These are phyloP conservation scores for Nebria brevicollis DNA, from an alignment of 2,888 invertebrate genomes.

Conservation along the genomic window DNA sequence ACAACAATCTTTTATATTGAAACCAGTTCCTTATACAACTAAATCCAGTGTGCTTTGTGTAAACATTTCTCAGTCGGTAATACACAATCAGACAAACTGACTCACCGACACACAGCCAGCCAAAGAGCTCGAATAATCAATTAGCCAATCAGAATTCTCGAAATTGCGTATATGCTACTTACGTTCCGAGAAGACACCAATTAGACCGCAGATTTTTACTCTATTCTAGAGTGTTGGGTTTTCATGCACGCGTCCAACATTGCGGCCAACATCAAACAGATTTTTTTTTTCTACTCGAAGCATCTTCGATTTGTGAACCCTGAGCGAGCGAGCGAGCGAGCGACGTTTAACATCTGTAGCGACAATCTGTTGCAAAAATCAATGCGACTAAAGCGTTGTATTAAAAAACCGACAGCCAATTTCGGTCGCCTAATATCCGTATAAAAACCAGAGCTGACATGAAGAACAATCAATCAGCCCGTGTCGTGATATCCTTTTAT, in stretches of 20 bases:
- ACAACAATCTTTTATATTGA: conserved; percentile 43
- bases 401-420: not conserved
- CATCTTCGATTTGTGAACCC: not conserved
- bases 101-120: conserved; percentile 18
- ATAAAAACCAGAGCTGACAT: not conserved
- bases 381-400: not conserved
- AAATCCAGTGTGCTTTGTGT: conserved; percentile 21
- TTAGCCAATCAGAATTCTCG: conserved; percentile 48
- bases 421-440: not conserved
- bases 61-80: conserved; percentile 3
- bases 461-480: not conserved
- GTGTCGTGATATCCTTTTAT: conserved; percentile 23
- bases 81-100: conserved; percentile 9
- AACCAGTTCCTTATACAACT: conserved; percentile 40
- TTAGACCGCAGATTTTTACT: conserved; percentile 38
- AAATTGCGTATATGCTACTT: conserved; percentile 45
- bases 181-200: conserved; percentile 47
- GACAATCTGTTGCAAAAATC: not conserved
- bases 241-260: conserved; percentile 33
- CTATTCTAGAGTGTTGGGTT: conserved; percentile 9
- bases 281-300: not conserved
- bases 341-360: not conserved
- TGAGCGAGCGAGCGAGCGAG: not conserved
- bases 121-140: conserved; percentile 44
- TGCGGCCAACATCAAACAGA: conserved; percentile 40